Conservation (phyloP, 2,113 vertebrate genomes). For the Tachysurus fulvidraco region DNA sequence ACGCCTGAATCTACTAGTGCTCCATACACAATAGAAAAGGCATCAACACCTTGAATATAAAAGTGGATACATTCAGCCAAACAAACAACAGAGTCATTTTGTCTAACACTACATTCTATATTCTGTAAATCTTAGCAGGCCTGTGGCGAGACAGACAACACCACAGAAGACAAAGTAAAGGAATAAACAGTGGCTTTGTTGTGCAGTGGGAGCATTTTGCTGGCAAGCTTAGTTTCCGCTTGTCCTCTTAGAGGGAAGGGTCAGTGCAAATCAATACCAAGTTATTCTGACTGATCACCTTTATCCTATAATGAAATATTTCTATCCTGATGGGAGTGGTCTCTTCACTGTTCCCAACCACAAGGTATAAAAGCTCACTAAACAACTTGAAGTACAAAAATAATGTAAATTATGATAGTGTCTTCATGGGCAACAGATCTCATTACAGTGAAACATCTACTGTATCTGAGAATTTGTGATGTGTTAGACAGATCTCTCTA, state of each 20-base stretch:
- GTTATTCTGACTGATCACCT: slow-evolving; percentile 13
- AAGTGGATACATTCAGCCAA: not conserved
- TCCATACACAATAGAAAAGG: not conserved
- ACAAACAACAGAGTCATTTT: not conserved
- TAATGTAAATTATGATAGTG: not conserved
- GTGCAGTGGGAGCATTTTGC: not conserved
- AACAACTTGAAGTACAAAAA: not conserved
- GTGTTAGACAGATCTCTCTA: not conserved
- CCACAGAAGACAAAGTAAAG: not conserved
- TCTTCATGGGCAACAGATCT: not conserved
- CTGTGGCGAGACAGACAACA: not conserved
- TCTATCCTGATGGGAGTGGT: not conserved
- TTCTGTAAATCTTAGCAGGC: not conserved
- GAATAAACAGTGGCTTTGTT: not conserved
- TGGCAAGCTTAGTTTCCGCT: not conserved
- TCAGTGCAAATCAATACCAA: slow-evolving; percentile 9
- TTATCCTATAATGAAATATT: not conserved
- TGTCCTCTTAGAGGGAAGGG: not conserved
- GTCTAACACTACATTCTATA: not conserved
- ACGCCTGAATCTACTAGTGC: not conserved
- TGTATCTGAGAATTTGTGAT: not conserved
- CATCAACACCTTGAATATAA: not conserved
- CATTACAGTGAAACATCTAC: not conserved
- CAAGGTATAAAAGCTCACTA: too few relatives aligned
- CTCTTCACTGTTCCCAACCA: not conserved